Conservation (phyloP, 2,113 vertebrate genomes). For the Trematocara nigrifrons region DNA sequence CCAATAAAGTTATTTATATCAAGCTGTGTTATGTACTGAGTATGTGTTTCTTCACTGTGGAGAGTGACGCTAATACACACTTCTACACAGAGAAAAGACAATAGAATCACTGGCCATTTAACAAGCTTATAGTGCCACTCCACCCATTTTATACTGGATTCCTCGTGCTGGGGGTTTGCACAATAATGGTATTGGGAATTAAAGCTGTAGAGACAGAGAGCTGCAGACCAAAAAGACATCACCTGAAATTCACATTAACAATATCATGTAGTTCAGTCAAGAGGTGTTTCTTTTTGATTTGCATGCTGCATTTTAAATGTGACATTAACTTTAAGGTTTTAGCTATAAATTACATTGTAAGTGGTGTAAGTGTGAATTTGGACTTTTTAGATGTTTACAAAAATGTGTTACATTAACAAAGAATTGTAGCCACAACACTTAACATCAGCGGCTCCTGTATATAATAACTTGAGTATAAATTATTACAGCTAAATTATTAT, state of each 20-base stretch:
- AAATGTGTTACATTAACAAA: neutral
- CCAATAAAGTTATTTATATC: conserved; percentile 57
- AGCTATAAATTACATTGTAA: neutral
- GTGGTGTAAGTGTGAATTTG: neutral
- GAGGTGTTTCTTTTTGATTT: neutral
- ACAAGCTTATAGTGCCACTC: neutral
- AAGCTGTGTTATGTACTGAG: conserved; percentile 43
- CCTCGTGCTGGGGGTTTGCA: neutral
- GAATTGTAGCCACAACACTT: neutral
- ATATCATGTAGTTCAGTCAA: neutral
- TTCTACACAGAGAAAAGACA: neutral
- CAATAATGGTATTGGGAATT: neutral
- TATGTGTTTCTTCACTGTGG: conserved; percentile 35
- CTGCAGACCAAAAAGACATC: neutral
- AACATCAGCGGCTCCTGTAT: neutral
- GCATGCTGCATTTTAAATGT: neutral
- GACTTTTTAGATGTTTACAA: neutral
- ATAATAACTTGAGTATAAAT: neutral
- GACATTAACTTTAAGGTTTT: neutral
- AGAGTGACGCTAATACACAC: neutral
- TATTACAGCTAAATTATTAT: neutral
- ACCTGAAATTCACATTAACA: neutral
- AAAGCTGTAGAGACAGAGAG: neutral
- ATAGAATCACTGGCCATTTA: neutral
- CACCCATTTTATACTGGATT: neutral